Percentiles rank a stretch among this genome's conserved stretches.
These are phyloP conservation scores for Enteromius unitaeniatus DNA, from an alignment of 2,797 vertebrate species.

Conservation along the genomic window DNA sequence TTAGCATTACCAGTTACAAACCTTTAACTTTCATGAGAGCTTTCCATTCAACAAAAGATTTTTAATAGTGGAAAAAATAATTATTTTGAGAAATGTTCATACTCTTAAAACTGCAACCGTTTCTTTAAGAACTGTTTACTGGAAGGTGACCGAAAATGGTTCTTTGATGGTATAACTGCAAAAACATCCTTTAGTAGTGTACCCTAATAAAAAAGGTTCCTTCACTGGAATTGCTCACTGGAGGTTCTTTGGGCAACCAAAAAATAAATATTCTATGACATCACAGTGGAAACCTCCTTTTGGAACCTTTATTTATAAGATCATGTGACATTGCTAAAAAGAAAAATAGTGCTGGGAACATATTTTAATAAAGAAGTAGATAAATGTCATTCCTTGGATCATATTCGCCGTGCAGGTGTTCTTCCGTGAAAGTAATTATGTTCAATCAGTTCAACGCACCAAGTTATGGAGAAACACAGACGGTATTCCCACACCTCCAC, in stretches of 20 bases:
- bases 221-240: background rate
- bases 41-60: background rate
- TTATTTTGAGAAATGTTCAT: too few relatives aligned
- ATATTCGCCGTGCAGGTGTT: background rate
- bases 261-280: background rate
- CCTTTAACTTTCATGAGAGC: background rate
- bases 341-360: background rate
- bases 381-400: background rate
- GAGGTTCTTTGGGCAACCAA: background rate
- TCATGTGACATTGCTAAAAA: background rate
- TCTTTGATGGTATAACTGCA: too few relatives aligned
- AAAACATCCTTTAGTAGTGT: too few relatives aligned
- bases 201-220: background rate
- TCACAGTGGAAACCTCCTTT: background rate
- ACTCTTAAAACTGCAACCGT: too few relatives aligned
- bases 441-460: background rate
- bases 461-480: constrained; percentile 7
- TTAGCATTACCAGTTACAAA: background rate
- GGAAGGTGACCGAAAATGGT: too few relatives aligned
- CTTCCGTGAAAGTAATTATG: background rate
- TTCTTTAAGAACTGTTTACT: too few relatives aligned
- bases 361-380: background rate
- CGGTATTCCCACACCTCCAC: background rate
- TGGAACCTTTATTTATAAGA: background rate
- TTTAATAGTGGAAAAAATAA: background rate